A percentile compares a stretch with the other conserved stretches of the same genome.
Conservation (phyloP, 2,113 vertebrate genomes). For the Ondatra zibethicus region DNA sequence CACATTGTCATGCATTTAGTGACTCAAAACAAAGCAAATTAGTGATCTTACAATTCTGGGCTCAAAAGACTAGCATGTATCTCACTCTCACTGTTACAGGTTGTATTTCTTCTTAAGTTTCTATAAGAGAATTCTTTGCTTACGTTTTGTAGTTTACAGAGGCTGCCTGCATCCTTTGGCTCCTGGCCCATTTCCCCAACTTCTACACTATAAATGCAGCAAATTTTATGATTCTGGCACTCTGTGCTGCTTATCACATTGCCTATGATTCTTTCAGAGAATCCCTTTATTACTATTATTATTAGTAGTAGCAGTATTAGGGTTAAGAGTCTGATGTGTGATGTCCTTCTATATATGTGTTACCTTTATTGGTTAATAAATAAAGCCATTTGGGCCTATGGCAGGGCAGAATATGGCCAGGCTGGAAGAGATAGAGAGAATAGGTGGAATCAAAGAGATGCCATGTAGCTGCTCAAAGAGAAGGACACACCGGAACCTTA, state of each 20-base stretch:
- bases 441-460: no score
- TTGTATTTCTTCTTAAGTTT: neutral
- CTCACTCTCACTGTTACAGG: neutral
- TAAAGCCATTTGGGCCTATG: no score
- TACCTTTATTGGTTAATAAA: no score
- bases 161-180: neutral
- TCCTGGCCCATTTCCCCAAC: neutral
- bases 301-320: neutral
- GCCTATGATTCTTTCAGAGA: neutral
- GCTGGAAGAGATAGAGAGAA: no score
- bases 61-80: neutral
- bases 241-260: neutral
- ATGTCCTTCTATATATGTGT: no score
- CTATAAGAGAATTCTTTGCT: neutral
- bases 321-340: neutral
- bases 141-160: neutral
- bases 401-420: no score
- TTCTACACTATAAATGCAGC: neutral
- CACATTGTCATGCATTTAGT: neutral
- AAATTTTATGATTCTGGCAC: neutral
- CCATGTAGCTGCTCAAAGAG: no score
- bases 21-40: neutral
- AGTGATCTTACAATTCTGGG: neutral
- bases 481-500: no score
- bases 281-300: neutral